These are phyloP conservation scores for Parauchenoglanis ngamensis DNA, from an alignment of 2,797 vertebrate species.

Conservation along the genomic window DNA sequence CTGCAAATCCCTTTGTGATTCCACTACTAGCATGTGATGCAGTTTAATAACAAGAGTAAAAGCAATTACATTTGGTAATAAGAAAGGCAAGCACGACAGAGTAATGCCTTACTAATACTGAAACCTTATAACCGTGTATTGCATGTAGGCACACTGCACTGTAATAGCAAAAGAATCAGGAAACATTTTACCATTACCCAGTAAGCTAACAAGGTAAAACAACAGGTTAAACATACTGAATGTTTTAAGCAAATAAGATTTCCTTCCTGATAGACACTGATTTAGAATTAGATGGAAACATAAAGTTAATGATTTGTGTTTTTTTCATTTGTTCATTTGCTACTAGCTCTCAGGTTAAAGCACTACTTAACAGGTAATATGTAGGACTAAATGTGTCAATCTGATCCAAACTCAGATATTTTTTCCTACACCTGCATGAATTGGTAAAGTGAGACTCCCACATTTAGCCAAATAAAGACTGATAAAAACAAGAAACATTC, in stretches of 20 bases:
- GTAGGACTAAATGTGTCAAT: not conserved
- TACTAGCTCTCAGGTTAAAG: not conserved
- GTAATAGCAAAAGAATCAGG: not conserved
- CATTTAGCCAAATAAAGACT: slow-evolving; percentile 23
- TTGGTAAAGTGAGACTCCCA: slow-evolving; percentile 4
- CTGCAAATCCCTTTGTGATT: not conserved
- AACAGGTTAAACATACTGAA: not conserved
- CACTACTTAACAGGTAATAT: not conserved
- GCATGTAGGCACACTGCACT: not conserved
- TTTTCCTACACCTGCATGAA: not conserved
- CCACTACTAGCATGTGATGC: not conserved
- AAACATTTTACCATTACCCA: no score
- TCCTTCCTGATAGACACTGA: no score
- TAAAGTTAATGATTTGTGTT: no score
- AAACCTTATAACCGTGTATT: not conserved
- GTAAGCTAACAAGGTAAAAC: no score
- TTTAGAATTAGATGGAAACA: no score
- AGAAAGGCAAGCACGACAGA: no score
- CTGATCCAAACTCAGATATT: not conserved
- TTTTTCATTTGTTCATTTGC: no score
- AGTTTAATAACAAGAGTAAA: not conserved
- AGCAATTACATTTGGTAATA: not conserved
- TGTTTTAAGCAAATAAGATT: no score
- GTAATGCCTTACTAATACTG: not conserved
- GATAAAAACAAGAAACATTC: not conserved